phyloP scores from a whole-genome alignment of 2,888 invertebrate species.

The Spisula subtruncata region DNA sequence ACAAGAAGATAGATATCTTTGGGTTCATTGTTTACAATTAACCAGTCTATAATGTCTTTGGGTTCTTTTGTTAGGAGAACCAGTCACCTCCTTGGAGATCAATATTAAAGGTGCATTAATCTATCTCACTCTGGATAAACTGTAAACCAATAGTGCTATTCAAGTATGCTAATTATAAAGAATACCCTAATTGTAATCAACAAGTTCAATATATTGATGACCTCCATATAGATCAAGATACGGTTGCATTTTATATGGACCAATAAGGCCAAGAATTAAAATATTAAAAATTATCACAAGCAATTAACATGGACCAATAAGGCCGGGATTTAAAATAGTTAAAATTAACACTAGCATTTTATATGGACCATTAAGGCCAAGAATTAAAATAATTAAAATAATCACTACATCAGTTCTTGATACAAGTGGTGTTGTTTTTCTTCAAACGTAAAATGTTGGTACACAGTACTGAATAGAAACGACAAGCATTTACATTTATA shows the following conservation, averaged over 20 bases:
- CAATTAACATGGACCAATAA: too few relatives aligned
- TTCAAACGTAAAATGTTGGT: too few relatives aligned
- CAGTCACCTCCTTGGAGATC: constrained; percentile 35
- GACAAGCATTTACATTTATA: too few relatives aligned
- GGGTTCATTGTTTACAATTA: constrained; percentile 16
- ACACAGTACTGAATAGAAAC: too few relatives aligned
- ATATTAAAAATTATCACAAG: neutral
- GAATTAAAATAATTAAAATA: too few relatives aligned
- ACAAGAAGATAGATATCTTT: constrained; percentile 37
- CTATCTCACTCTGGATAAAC: constrained; percentile 2
- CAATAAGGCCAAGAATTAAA: neutral
- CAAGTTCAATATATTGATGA: neutral
- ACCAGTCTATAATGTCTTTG: neutral
- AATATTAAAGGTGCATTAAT: neutral
- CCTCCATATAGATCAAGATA: neutral
- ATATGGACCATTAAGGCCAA: too few relatives aligned
- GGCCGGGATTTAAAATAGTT: too few relatives aligned
- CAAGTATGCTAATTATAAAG: neutral
- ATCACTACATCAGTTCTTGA: too few relatives aligned
- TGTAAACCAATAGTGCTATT: constrained; percentile 15
- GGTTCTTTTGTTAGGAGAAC: constrained; percentile 23
- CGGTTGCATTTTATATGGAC: neutral
- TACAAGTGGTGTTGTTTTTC: too few relatives aligned
- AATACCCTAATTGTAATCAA: constrained; percentile 24
- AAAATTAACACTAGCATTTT: too few relatives aligned